Conservation (phyloP, 92 coral and sea anemone genomes). For the Bergia sp. region DNA sequence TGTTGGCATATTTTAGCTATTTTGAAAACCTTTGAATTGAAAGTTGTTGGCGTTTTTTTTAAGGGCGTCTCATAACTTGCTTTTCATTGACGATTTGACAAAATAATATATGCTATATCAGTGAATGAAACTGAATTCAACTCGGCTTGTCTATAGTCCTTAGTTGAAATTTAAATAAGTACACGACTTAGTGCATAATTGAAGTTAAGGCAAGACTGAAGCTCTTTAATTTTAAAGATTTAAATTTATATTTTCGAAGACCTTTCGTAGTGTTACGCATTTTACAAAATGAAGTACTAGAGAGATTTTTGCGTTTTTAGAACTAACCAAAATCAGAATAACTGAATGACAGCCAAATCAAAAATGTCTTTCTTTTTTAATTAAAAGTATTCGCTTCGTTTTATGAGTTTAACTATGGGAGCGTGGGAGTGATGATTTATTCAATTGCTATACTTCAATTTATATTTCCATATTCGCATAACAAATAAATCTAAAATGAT, state of each 20-base stretch:
- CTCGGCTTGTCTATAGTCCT: neutral
- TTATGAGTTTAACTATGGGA: neutral
- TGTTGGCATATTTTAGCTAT: neutral
- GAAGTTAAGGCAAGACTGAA: neutral
- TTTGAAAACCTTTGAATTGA: neutral
- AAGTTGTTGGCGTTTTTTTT: neutral
- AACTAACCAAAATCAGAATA: neutral
- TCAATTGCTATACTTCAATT: too few relatives aligned
- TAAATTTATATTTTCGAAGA: too few relatives aligned
- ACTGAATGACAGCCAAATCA: neutral
- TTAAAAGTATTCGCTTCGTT: too few relatives aligned
- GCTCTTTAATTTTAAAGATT: neutral
- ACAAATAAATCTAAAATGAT: too few relatives aligned
- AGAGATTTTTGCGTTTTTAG: neutral
- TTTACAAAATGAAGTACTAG: neutral
- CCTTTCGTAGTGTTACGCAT: too few relatives aligned
- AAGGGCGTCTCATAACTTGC: neutral
- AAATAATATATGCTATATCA: too few relatives aligned
- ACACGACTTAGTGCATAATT: neutral
- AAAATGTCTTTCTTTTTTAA: too few relatives aligned
- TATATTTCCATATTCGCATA: too few relatives aligned
- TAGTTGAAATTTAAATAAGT: neutral
- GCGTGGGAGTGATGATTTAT: neutral
- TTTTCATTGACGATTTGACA: neutral
- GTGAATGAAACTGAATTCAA: neutral